These are phyloP conservation scores for Apostichopus californicus DNA, from an alignment of 35 echinoderm and acorn worm genomes.

Conservation along the genomic window DNA sequence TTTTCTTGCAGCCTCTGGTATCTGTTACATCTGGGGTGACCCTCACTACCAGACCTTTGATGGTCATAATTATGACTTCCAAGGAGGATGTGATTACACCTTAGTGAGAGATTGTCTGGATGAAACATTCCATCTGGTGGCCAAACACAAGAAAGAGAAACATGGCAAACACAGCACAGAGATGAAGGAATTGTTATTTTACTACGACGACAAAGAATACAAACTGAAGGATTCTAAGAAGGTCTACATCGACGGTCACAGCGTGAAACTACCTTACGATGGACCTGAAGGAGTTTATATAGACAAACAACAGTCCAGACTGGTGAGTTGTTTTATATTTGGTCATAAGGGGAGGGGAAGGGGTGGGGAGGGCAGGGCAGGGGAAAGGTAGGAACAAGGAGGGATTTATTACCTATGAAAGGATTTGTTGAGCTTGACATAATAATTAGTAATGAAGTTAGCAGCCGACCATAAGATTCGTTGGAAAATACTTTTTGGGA, in stretches of 20 bases:
- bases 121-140: conserved; percentile 36
- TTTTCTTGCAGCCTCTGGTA: conserved; percentile 52
- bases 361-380: no score
- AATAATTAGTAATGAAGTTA: no score
- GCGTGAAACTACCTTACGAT: conserved; percentile 8
- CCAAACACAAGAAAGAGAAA: conserved; percentile 43
- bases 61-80: conserved; percentile 68
- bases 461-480: no score
- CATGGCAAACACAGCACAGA: conserved; percentile 6
- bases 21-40: conserved; percentile 88
- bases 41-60: conserved; percentile 95
- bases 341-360: no score
- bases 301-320: conserved; percentile 19
- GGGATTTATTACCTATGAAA: no score
- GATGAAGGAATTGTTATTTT: conserved; percentile 46
- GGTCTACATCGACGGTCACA: conserved; percentile 47
- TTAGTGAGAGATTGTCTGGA: conserved; percentile 70
- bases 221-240: conserved; percentile 52
- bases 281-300: conserved; percentile 23
- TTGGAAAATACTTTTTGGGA: no score
- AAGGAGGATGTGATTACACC: conserved; percentile 83
- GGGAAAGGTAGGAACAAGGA: no score
- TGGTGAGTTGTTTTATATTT: background rate
- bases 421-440: no score
- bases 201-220: conserved; percentile 30